Percentiles rank a stretch among this genome's conserved stretches.
These are phyloP conservation scores for Melanocharis versteri DNA, from an alignment of 2,113 vertebrate genomes.

Conservation along the genomic window DNA sequence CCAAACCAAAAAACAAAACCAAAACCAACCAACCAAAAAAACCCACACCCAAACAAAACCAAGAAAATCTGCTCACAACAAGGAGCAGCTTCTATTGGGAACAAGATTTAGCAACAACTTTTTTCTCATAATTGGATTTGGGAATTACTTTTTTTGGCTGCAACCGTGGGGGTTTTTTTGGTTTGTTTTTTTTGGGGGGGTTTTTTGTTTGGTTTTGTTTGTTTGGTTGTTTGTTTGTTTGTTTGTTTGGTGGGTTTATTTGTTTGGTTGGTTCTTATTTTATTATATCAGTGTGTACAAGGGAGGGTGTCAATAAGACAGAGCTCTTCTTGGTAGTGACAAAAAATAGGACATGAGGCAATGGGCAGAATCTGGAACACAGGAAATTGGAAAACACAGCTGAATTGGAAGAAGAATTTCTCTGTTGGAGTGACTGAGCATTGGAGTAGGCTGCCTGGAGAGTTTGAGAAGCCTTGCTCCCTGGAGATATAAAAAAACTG, in stretches of 20 bases:
- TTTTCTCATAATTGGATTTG: not conserved
- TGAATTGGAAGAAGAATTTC: not conserved
- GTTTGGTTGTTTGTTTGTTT: not conserved
- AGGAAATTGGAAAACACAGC: not conserved
- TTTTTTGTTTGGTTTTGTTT: not conserved
- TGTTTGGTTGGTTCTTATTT: not conserved
- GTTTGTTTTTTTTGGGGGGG: too few species aligned
- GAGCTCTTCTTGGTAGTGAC: not conserved
- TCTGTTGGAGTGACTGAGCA: not conserved
- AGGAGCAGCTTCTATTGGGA: not conserved
- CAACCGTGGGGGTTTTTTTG: fast-evolving
- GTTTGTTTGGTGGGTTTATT: not conserved
- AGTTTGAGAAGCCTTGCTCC: not conserved
- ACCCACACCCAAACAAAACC: fast-evolving
- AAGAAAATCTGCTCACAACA: not conserved
- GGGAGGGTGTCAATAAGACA: not conserved
- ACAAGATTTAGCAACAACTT: not conserved
- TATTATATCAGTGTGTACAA: not conserved
- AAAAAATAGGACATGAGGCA: not conserved
- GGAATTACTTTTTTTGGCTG: not conserved
- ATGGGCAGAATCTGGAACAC: not conserved
- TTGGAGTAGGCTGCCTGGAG: not conserved
- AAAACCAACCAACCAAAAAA: too few species aligned
- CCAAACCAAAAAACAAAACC: too few species aligned
- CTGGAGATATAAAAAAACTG: not conserved